phyloP scores from a whole-genome alignment of 2,888 invertebrate genomes.

The Ophion ventricosus region DNA sequence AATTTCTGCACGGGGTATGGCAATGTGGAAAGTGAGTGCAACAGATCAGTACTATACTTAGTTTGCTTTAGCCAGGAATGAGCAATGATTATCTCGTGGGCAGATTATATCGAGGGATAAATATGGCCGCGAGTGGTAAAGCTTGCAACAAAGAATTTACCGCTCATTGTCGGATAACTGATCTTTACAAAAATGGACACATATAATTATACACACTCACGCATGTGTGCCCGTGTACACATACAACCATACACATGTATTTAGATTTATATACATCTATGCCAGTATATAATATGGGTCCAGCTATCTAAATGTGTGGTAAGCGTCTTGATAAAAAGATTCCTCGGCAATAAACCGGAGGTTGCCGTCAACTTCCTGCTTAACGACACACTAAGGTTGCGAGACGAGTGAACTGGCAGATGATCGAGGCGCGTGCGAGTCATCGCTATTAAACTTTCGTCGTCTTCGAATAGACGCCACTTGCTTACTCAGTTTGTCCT shows the following conservation, averaged over 20 bases:
- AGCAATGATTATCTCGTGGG: constrained; percentile 30
- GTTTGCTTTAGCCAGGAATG: neutral
- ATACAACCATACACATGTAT: neutral
- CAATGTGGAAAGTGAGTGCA: too few relatives aligned
- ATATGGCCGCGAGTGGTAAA: constrained; percentile 67
- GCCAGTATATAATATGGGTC: constrained; percentile 60
- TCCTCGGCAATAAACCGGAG: constrained; percentile 75
- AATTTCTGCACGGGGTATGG: too few relatives aligned
- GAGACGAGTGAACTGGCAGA: constrained; percentile 6
- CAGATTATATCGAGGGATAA: constrained; percentile 34
- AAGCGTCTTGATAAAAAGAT: constrained; percentile 77
- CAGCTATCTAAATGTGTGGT: constrained; percentile 72
- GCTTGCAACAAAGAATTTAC: constrained; percentile 47
- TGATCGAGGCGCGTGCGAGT: constrained; percentile 55
- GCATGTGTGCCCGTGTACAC: constrained; percentile 60
- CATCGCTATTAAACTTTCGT: constrained; percentile 15
- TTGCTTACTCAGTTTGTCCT: neutral
- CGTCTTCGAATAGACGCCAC: constrained; percentile 35
- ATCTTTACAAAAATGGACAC: constrained; percentile 38
- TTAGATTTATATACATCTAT: constrained; percentile 15
- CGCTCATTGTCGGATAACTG: constrained; percentile 48
- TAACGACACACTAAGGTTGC: constrained; percentile 68
- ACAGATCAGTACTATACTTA: too few relatives aligned
- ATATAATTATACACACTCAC: constrained; percentile 31
- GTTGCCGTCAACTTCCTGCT: constrained; percentile 78